phyloP scores from a whole-genome alignment of 1,140 invertebrate genomes.

The Adoxophyes honmai region DNA sequence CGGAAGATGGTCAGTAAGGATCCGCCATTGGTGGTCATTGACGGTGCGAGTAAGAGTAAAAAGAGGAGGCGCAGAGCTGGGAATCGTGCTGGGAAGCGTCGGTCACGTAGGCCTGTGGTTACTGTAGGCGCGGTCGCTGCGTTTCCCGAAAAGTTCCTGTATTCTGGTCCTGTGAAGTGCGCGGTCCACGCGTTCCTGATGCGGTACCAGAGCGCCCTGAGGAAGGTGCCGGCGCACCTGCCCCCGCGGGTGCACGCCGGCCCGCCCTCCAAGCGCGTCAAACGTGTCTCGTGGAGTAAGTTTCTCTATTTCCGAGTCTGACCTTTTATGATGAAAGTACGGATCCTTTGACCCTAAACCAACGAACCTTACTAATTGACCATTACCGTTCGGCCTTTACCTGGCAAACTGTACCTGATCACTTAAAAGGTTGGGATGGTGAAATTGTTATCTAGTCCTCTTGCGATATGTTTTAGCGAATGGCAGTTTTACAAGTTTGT shows the following conservation, averaged over 20 bases:
- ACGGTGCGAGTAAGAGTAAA: slow-evolving; percentile 38
- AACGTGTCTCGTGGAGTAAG: slow-evolving; percentile 70
- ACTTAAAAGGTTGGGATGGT: no score
- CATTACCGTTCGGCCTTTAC: no score
- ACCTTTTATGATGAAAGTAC: no score
- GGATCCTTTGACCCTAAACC: no score
- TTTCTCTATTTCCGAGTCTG: slow-evolving; percentile 10
- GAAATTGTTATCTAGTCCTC: no score
- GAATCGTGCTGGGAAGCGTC: slow-evolving; percentile 35
- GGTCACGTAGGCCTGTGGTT: slow-evolving; percentile 30
- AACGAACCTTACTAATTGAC: no score
- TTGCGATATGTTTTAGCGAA: no score
- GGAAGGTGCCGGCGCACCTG: slow-evolving; percentile 55
- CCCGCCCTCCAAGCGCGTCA: slow-evolving; percentile 58
- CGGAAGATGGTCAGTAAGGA: slow-evolving; percentile 52
- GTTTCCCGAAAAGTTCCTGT: neutral
- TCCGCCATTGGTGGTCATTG: slow-evolving; percentile 21
- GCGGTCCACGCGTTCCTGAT: slow-evolving; percentile 59
- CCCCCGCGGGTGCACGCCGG: slow-evolving; percentile 58
- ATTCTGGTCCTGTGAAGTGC: slow-evolving; percentile 42
- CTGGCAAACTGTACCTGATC: no score
- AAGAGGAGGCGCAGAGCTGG: slow-evolving; percentile 43
- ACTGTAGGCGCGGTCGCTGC: neutral
- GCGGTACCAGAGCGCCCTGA: slow-evolving; percentile 57
- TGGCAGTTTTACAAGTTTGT: no score